Conservation (phyloP, 2,113 vertebrate species). For the Alligator mississippiensis region DNA sequence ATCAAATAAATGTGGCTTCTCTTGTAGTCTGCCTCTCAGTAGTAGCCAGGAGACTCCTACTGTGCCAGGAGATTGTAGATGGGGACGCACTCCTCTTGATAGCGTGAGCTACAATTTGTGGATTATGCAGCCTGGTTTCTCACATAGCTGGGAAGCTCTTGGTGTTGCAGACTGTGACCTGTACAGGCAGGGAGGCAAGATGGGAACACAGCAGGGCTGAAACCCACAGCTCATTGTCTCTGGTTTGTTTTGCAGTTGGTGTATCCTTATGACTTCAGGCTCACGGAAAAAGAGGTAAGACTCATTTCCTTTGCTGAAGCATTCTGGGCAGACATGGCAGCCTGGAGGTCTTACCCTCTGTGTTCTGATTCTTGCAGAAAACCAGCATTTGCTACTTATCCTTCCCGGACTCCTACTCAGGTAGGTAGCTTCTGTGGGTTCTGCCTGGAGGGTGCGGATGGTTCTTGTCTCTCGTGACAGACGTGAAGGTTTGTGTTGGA, state of each 20-base stretch:
- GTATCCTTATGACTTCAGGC: slow-evolving; percentile 86
- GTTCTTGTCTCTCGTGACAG: rapidly evolving
- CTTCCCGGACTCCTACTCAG: slow-evolving; percentile 98
- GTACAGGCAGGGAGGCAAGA: too few species aligned
- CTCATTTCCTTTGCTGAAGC: rapidly evolving
- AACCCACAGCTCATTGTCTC: background rate
- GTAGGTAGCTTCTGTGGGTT: slow-evolving; percentile 62
- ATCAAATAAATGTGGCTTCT: rapidly evolving
- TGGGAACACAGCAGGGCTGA: rapidly evolving
- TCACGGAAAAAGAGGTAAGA: slow-evolving; percentile 96
- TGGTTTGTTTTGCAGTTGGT: slow-evolving; percentile 83
- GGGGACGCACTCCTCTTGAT: rapidly evolving
- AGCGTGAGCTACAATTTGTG: rapidly evolving
- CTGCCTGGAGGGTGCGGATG: background rate
- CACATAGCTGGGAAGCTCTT: rapidly evolving
- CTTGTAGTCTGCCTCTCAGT: background rate
- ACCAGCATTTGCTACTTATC: slow-evolving; percentile 95
- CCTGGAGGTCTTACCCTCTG: background rate
- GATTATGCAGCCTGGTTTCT: background rate
- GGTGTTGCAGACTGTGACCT: rapidly evolving
- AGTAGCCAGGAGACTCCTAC: background rate
- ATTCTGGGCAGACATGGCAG: rapidly evolving
- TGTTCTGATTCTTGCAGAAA: slow-evolving; percentile 82
- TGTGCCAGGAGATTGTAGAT: rapidly evolving
- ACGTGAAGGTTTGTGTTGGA: background rate